Conservation (phyloP, 2,797 vertebrate species). For the Steatocranus sp. region DNA sequence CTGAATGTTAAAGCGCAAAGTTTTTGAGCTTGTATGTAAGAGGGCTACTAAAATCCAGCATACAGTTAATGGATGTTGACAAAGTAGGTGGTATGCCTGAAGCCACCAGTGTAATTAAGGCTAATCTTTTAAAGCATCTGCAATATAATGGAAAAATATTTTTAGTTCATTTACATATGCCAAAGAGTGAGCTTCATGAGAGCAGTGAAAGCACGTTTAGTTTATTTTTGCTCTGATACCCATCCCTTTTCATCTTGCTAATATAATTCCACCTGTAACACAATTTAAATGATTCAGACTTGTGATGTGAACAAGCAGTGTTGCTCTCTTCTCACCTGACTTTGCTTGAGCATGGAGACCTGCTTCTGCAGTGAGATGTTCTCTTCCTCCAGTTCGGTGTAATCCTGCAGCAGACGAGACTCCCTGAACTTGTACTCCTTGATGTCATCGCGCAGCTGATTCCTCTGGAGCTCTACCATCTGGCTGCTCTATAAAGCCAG, state of each 20-base stretch:
- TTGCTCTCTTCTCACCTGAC: constrained; percentile 79
- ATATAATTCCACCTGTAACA: background rate
- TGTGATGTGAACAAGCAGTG: background rate
- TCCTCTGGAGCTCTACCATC: constrained; percentile 89
- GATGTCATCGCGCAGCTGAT: constrained; percentile 91
- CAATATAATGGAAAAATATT: background rate
- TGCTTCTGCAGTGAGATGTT: constrained; percentile 98
- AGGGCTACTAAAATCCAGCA: background rate
- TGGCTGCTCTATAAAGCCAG: constrained; percentile 79
- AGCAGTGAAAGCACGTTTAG: background rate
- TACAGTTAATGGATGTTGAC: background rate
- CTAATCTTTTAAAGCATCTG: background rate
- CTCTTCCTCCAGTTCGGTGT: constrained; percentile 95
- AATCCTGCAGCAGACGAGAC: constrained; percentile 94
- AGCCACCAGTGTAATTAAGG: background rate
- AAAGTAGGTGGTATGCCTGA: background rate
- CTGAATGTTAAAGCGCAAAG: background rate
- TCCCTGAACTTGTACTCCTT: constrained; percentile 98
- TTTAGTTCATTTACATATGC: background rate
- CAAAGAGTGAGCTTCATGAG: background rate
- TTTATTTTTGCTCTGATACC: background rate
- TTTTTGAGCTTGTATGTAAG: background rate
- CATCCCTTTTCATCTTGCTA: background rate
- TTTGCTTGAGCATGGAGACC: constrained; percentile 92
- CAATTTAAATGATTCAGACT: background rate